Conservation (phyloP, 2,797 vertebrate species). For the Paramormyrops hopkinsi region DNA sequence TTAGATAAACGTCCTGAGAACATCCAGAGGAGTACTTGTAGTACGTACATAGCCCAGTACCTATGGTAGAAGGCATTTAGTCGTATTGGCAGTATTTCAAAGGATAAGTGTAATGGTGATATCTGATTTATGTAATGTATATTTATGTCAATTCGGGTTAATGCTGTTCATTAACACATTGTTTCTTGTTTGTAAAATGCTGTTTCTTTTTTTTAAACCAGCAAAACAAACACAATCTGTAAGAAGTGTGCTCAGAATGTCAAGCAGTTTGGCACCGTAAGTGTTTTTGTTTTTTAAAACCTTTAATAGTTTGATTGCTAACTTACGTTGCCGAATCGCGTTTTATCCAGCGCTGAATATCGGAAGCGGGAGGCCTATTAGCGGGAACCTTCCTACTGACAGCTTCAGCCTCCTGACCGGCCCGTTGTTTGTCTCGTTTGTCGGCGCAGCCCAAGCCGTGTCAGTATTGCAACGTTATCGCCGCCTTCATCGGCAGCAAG, state of each 20-base stretch:
- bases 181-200: neutral
- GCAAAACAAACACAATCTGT: slow-evolving; percentile 99
- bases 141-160: neutral
- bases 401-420: neutral
- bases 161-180: neutral
- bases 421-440: neutral
- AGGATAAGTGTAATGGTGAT: neutral
- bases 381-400: neutral
- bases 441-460: slow-evolving; percentile 85
- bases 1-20: neutral
- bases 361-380: neutral
- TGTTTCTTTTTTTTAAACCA: slow-evolving; percentile 47
- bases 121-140: neutral
- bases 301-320: neutral
- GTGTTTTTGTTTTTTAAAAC: slow-evolving; percentile 39
- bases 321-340: neutral
- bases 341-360: neutral
- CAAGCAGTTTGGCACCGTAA: slow-evolving; percentile 97
- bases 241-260: slow-evolving; percentile 99
- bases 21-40: neutral
- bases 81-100: neutral
- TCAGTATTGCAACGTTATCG: slow-evolving; percentile 99
- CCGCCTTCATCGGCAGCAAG: slow-evolving; percentile 97
- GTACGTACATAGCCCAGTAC: neutral
- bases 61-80: neutral